A percentile compares a stretch with the other conserved stretches of the same genome.
Conservation (phyloP, 2,888 invertebrate species). For the Sialis lutaria region DNA sequence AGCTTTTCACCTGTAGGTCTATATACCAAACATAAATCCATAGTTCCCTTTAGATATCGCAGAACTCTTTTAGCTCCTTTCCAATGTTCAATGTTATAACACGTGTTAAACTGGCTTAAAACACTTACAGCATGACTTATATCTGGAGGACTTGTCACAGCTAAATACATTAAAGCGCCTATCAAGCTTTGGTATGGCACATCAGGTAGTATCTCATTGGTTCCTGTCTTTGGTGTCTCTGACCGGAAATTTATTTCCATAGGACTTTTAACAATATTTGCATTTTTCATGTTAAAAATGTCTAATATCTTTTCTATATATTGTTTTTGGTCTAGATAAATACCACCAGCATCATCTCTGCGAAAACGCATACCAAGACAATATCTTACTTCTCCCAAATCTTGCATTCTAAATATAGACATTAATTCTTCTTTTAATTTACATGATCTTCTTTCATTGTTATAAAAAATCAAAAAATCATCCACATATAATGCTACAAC, state of each 20-base stretch:
- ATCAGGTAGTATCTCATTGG: not conserved
- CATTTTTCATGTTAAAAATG: slow-evolving; percentile 7
- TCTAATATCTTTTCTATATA: slow-evolving; percentile 5
- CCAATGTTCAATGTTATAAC: slow-evolving; percentile 9
- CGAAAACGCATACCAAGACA: slow-evolving; percentile 6
- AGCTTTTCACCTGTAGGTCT: slow-evolving; percentile 4
- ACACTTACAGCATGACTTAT: not conserved
- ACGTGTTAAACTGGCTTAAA: not conserved
- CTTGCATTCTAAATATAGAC: slow-evolving; percentile 3
- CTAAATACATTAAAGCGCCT: not conserved
- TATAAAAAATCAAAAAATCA: slow-evolving; percentile 10
- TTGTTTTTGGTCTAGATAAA: slow-evolving; percentile 5
- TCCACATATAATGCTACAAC: slow-evolving; percentile 11
- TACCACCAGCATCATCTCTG: slow-evolving; percentile 2
- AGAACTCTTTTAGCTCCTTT: slow-evolving; percentile 15
- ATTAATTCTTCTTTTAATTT: slow-evolving; percentile 6
- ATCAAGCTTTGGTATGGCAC: not conserved
- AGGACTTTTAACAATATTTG: slow-evolving; percentile 5
- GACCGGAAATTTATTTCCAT: too few species aligned
- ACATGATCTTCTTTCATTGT: slow-evolving; percentile 4
- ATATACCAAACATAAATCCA: slow-evolving; percentile 12
- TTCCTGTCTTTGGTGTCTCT: not conserved
- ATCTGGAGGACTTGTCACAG: not conserved
- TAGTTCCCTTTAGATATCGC: slow-evolving; percentile 13
- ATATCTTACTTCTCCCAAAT: slow-evolving; percentile 5